These are phyloP conservation scores for Eupithecia subumbrata DNA, from an alignment of 2,888 invertebrate species.

Conservation along the genomic window DNA sequence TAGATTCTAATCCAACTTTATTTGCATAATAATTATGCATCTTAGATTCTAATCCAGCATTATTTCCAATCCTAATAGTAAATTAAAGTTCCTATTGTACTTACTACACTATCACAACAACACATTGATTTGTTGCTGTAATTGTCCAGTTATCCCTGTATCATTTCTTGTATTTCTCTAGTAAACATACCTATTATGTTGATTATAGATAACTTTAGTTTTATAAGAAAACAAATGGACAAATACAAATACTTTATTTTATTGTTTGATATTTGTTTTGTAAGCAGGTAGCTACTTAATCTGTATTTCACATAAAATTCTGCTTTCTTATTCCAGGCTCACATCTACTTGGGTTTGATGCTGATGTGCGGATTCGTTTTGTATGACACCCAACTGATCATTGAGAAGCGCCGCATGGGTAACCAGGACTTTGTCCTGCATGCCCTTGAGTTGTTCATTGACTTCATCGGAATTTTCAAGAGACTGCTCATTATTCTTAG, in stretches of 20 bases:
- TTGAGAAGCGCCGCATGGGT: conserved; percentile 95
- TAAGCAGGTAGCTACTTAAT: neutral
- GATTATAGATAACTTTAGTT: neutral
- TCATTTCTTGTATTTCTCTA: neutral
- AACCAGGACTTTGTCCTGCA: conserved; percentile 97
- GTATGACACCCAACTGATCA: conserved; percentile 98
- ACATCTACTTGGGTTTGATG: conserved; percentile 94
- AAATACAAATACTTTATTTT: neutral
- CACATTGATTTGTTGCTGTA: neutral
- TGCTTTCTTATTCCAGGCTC: conserved; percentile 80
- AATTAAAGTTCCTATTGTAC: neutral
- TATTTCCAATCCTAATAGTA: neutral
- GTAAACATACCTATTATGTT: neutral
- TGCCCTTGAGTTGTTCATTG: conserved; percentile 96
- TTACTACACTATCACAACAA: neutral
- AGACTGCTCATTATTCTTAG: conserved; percentile 94
- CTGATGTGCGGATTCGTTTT: conserved; percentile 98
- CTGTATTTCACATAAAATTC: neutral
- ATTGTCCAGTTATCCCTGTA: neutral
- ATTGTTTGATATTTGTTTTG: neutral
- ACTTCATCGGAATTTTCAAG: conserved; percentile 97
- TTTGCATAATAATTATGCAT: neutral
- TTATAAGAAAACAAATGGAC: neutral
- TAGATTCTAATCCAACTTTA: neutral
- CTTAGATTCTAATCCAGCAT: neutral